Evolutionary conservation across 2,888 invertebrate species (phyloP).

Genomic region (Limenitis camilla): DNA sequence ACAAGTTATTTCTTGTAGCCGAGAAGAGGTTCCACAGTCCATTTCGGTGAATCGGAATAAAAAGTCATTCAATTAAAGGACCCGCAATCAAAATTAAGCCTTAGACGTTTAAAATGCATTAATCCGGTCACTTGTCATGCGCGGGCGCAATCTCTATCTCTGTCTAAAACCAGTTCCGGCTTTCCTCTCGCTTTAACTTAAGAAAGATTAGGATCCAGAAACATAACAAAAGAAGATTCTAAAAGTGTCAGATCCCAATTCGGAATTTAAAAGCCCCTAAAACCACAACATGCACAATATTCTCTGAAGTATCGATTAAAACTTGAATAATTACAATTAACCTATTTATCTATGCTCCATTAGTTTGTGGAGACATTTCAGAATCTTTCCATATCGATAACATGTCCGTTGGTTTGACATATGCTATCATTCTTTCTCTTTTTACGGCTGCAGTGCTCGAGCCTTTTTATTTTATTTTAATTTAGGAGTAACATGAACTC

Average conservation of each 20-base stretch:
- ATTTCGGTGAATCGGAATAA: conserved; percentile 39
- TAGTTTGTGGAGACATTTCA: conserved; percentile 14
- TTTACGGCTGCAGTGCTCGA: conserved; percentile 32
- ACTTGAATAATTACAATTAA: conserved; percentile 16
- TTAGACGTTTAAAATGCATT: conserved; percentile 73
- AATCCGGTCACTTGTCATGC: conserved; percentile 72
- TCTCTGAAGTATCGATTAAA: conserved; percentile 8
- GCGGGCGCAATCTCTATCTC: conserved; percentile 50
- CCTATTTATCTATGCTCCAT: conserved; percentile 12
- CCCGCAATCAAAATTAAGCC: conserved; percentile 68
- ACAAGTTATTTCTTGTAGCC: conserved; percentile 22
- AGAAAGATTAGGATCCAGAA: conserved; percentile 51
- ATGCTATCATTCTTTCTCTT: conserved; percentile 38
- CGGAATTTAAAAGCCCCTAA: conserved; percentile 42
- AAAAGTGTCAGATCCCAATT: conserved; percentile 40
- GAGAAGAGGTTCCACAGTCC: conserved; percentile 22
- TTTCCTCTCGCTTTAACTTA: conserved; percentile 45
- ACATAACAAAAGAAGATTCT: conserved; percentile 28
- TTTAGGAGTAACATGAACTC: conserved; percentile 66
- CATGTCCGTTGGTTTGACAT: conserved; percentile 38
- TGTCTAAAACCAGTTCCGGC: conserved; percentile 65
- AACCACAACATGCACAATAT: conserved; percentile 3
- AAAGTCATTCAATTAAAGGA: conserved; percentile 62
- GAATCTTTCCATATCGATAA: conserved; percentile 32
- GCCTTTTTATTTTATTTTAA: conserved; percentile 48